Base-by-base conservation (phyloP, 2,113 vertebrate species). In the Epinephelus moara region DNA sequence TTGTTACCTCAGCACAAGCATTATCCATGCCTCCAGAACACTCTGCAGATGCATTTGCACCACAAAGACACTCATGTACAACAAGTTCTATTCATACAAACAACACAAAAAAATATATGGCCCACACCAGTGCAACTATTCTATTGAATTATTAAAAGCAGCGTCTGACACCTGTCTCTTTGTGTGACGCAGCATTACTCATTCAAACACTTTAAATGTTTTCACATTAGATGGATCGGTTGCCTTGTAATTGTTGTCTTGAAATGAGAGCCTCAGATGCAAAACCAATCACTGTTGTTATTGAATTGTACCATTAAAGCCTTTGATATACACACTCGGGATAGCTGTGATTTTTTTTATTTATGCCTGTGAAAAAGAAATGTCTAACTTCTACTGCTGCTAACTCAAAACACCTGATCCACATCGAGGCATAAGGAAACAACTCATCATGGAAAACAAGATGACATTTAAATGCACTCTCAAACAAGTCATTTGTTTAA, bases 301-400 rank as follows among this genome's bases (percentile, higher is more conserved):
- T 13, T 56, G 19, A 25, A 37, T 52, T 19, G 4, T 82, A 57
- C 8, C 59, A 86, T 75, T 86, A 79, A 86, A 82, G 19, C 57
- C 50, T 70, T 75, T 59, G 10, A 70, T 3, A 0, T 45, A 52
- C 13, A 2, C 13, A 11, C 2, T 33, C 33, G 37, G 25, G 21
- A 61, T 40, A 5, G 19, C 4, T 86, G 57, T 67, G 19, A 42
- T 49, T 63, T 64, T 49, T 13, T 56, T 45, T 25, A 18, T 66
- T n/a, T 4, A 40, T 25, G 18, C n/a, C 21, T 55, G 2, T 57
- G n/a, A 45, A 64, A 63, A 75, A 13, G 13, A 55, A 55, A n/a
- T 13, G 13, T 33, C 13, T 33, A 2, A 69, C 13, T 70, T 19
- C 37, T 13, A 14, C 33, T 55, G 4, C 30, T n/a, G 47, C 57